A percentile compares a stretch with the other conserved stretches of the same genome.
Evolutionary conservation across 2,113 vertebrate species (phyloP).

Genomic region (Vicugna pacos): DNA sequence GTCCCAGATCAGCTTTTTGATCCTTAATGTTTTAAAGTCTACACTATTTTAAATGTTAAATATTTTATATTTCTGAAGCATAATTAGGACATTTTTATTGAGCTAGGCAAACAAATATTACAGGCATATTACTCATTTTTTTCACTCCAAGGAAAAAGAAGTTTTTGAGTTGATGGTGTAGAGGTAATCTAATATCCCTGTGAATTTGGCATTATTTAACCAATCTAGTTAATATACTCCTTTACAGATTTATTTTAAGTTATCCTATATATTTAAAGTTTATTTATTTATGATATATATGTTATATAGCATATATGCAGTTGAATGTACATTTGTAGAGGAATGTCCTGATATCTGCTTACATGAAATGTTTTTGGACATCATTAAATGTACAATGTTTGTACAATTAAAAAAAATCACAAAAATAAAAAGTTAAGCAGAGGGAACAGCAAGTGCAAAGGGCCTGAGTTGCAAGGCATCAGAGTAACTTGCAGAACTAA

Average conservation of each 20-base stretch:
- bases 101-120: neutral
- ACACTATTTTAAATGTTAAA: neutral
- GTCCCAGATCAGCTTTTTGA: neutral
- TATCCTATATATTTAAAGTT: neutral
- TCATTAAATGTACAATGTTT: neutral
- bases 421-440: neutral
- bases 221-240: neutral
- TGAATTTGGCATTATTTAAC: neutral
- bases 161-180: neutral
- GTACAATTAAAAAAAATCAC: neutral
- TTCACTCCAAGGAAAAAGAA: neutral
- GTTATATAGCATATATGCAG: neutral
- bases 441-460: neutral
- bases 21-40: neutral
- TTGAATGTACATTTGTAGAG: neutral
- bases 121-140: neutral
- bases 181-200: neutral
- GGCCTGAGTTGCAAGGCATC: neutral
- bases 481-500: neutral
- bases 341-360: neutral
- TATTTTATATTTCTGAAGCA: slow-evolving; percentile 41
- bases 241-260: neutral
- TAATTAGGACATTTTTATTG: neutral
- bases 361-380: neutral
- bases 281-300: neutral